Conservation (phyloP, 2,113 vertebrate species). For the Zeus faber region DNA sequence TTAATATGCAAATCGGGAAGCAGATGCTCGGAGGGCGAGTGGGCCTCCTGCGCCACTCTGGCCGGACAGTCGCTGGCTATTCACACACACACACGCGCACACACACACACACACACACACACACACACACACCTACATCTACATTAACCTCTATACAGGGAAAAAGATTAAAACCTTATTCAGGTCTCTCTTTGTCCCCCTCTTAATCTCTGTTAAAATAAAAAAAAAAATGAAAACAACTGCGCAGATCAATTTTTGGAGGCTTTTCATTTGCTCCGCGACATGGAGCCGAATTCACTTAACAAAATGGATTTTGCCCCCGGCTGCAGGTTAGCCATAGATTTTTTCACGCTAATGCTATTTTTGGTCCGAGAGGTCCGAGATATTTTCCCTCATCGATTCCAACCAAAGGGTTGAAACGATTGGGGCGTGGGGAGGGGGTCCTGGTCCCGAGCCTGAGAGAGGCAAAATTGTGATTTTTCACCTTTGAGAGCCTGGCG, state of each 20-base stretch:
- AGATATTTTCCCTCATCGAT: conserved; percentile 19
- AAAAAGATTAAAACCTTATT: neutral
- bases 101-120: conserved; percentile 1
- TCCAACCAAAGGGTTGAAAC: conserved; percentile 10
- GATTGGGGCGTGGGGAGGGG: no score
- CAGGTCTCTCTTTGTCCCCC: neutral
- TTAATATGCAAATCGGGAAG: conserved; percentile 99
- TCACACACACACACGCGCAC: conserved; percentile 7
- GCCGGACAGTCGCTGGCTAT: conserved; percentile 71
- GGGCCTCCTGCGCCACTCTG: conserved; percentile 88
- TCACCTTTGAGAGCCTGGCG: conserved; percentile 33
- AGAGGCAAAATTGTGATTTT: conserved; percentile 47
- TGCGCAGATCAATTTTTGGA: conserved; percentile 11
- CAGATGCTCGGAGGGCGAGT: conserved; percentile 94
- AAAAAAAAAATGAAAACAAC: conserved; percentile 17
- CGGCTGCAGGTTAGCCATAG: conserved; percentile 24
- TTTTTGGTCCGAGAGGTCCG: conserved; percentile 13
- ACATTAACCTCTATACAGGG: neutral
- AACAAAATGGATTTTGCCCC: conserved; percentile 23
- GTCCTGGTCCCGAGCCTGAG: conserved; percentile 24
- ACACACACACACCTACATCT: neutral
- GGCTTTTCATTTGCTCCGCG: conserved; percentile 24
- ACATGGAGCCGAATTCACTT: conserved; percentile 23
- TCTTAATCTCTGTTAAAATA: neutral
- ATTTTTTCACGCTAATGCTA: conserved; percentile 18